Conservation (phyloP, 2,113 vertebrate genomes). For the Paedocypris sp. region DNA sequence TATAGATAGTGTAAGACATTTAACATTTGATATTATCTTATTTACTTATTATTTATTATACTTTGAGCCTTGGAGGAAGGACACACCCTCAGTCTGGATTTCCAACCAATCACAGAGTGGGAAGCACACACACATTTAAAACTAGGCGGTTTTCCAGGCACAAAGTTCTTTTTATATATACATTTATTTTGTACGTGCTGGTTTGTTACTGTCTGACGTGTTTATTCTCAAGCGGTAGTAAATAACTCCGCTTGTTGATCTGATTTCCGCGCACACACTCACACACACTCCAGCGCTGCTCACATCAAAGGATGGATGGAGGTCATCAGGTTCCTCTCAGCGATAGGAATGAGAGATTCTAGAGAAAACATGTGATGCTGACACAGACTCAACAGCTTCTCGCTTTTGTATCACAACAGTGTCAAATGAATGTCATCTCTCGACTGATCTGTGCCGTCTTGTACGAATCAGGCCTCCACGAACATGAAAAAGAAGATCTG, state of each 20-base stretch:
- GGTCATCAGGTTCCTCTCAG: not conserved
- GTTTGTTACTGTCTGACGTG: too few relatives aligned
- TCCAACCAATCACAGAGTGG: too few relatives aligned
- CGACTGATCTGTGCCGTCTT: not conserved
- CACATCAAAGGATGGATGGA: not conserved
- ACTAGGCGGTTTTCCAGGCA: too few relatives aligned
- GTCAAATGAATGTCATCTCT: not conserved
- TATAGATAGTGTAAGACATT: too few relatives aligned
- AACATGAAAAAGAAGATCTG: not conserved
- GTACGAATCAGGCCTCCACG: not conserved
- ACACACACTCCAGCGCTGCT: not conserved
- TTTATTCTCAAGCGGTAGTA: too few relatives aligned
- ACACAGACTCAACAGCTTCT: not conserved
- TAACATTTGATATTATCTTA: too few relatives aligned
- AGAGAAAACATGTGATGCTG: not conserved
- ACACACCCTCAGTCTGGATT: too few relatives aligned
- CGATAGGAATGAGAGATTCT: conserved; percentile 14
- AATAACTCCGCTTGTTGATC: not conserved
- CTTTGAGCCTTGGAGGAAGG: too few relatives aligned
- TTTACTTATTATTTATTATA: too few relatives aligned
- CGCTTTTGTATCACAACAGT: not conserved
- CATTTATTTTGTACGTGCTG: too few relatives aligned
- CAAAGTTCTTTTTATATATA: too few relatives aligned
- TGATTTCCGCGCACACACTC: conserved; percentile 6
- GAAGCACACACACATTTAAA: too few relatives aligned